These are phyloP conservation scores for Poeciliopsis turneri DNA, from an alignment of 2,797 vertebrate species.

Conservation along the genomic window DNA sequence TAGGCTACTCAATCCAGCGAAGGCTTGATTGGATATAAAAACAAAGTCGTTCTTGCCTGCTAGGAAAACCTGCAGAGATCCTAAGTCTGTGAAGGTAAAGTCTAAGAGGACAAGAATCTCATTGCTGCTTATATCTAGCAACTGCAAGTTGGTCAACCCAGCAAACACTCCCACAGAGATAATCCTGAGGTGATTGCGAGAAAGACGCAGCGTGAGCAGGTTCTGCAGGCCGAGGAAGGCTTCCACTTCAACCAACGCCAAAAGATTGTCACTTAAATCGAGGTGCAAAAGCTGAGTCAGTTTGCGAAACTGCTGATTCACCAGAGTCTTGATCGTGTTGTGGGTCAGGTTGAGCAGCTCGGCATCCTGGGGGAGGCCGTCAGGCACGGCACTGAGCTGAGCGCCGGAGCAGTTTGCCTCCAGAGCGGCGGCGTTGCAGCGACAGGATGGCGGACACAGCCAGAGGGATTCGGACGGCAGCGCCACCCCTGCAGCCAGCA, in stretches of 20 bases:
- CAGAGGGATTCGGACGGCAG: slow-evolving; percentile 49
- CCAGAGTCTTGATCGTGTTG: slow-evolving; percentile 82
- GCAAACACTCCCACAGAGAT: slow-evolving; percentile 82
- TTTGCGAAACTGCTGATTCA: slow-evolving; percentile 77
- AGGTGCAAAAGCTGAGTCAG: slow-evolving; percentile 80
- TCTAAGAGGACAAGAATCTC: slow-evolving; percentile 88
- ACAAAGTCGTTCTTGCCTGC: slow-evolving; percentile 85
- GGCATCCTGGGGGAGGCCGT: slow-evolving; percentile 72
- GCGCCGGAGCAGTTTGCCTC: slow-evolving; percentile 81
- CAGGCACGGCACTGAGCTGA: slow-evolving; percentile 75
- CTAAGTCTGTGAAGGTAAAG: slow-evolving; percentile 83
- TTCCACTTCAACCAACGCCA: slow-evolving; percentile 76
- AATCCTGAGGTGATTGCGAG: slow-evolving; percentile 84
- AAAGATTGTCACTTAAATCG: slow-evolving; percentile 85
- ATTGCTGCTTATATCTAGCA: slow-evolving; percentile 86
- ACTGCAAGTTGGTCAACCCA: slow-evolving; percentile 77
- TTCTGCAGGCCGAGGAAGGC: slow-evolving; percentile 81
- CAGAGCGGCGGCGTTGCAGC: slow-evolving; percentile 72
- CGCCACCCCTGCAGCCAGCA: slow-evolving; percentile 64
- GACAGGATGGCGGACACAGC: slow-evolving; percentile 81
- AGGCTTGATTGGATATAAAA: slow-evolving; percentile 84
- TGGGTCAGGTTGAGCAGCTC: slow-evolving; percentile 81
- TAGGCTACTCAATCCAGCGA: slow-evolving; percentile 78
- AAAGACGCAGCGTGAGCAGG: slow-evolving; percentile 79
- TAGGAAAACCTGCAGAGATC: slow-evolving; percentile 77